Conservation (phyloP, 1,140 invertebrate genomes). For the Nylanderia fulva region DNA sequence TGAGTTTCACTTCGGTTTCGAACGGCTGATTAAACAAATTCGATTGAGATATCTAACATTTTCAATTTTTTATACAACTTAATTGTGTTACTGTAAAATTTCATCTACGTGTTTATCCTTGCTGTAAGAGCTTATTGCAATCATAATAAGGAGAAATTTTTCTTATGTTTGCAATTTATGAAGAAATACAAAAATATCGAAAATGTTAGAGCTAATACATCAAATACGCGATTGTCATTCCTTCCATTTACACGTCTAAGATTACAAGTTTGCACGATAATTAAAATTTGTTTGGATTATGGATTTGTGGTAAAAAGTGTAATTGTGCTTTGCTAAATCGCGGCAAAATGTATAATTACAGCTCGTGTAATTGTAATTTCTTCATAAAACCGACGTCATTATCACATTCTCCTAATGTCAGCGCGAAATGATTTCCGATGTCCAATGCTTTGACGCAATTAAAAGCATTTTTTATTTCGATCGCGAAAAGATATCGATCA, state of each 20-base stretch:
- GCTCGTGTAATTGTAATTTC: slow-evolving; percentile 38
- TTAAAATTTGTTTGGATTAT: slow-evolving; percentile 53
- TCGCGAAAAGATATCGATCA: slow-evolving; percentile 7
- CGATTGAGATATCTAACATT: slow-evolving; percentile 18
- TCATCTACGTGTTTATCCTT: not conserved
- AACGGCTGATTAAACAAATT: slow-evolving; percentile 71
- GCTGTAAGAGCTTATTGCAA: not conserved
- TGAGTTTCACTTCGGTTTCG: slow-evolving; percentile 74
- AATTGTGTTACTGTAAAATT: slow-evolving; percentile 5
- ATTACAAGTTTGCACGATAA: slow-evolving; percentile 22
- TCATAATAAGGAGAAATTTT: not conserved
- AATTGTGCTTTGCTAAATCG: slow-evolving; percentile 62
- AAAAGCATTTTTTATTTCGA: slow-evolving; percentile 38
- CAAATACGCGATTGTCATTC: not conserved
- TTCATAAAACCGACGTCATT: slow-evolving; percentile 59
- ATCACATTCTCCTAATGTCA: slow-evolving; percentile 45
- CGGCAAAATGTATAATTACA: slow-evolving; percentile 59
- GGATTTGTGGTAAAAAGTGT: slow-evolving; percentile 18
- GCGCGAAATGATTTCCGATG: slow-evolving; percentile 67
- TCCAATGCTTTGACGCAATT: slow-evolving; percentile 63
- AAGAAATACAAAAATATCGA: not conserved
- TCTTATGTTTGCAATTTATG: not conserved
- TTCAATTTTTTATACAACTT: not conserved
- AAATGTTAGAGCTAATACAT: not conserved
- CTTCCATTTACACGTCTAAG: not conserved